Percentiles rank a stretch among this genome's conserved stretches.
phyloP scores from a whole-genome alignment of 2,113 vertebrate species.

The Platycercus adscitus region DNA sequence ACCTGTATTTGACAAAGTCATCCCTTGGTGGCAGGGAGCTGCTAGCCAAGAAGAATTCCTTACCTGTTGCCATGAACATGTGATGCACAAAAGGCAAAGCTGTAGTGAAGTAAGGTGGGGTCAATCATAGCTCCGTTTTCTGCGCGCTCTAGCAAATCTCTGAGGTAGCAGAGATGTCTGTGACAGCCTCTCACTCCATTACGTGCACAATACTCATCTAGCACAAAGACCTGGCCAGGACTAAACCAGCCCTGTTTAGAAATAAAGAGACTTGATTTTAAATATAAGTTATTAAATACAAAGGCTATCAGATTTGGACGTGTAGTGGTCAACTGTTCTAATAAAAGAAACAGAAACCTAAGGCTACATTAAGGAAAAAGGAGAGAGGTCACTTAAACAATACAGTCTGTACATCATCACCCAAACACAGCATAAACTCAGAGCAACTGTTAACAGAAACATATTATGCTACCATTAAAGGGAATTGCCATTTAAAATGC shows the following conservation, averaged over 20 bases:
- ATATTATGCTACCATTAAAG: neutral
- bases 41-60: constrained; percentile 22
- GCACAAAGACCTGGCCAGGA: constrained; percentile 98
- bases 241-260: constrained; percentile 96
- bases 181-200: constrained; percentile 97
- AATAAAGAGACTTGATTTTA: constrained; percentile 76
- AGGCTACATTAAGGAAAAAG: neutral
- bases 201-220: constrained; percentile 97
- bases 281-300: constrained; percentile 65
- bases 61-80: constrained; percentile 99
- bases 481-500: constrained; percentile 9
- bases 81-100: constrained; percentile 98
- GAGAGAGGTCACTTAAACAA: neutral
- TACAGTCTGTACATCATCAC: neutral
- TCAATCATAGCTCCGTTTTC: constrained; percentile 99
- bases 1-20: constrained; percentile 54
- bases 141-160: constrained; percentile 93
- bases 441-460: neutral
- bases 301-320: constrained; percentile 32
- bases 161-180: constrained; percentile 96
- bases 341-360: constrained; percentile 14
- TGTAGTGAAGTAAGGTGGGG: constrained; percentile 98
- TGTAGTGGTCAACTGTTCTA: constrained; percentile 46
- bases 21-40: constrained; percentile 19
- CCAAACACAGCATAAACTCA: constrained; percentile 1